Percentiles rank a stretch among this genome's conserved stretches.
phyloP scores from a whole-genome alignment of 2,113 vertebrate species.

The Tretioscincus oriximinensis region DNA sequence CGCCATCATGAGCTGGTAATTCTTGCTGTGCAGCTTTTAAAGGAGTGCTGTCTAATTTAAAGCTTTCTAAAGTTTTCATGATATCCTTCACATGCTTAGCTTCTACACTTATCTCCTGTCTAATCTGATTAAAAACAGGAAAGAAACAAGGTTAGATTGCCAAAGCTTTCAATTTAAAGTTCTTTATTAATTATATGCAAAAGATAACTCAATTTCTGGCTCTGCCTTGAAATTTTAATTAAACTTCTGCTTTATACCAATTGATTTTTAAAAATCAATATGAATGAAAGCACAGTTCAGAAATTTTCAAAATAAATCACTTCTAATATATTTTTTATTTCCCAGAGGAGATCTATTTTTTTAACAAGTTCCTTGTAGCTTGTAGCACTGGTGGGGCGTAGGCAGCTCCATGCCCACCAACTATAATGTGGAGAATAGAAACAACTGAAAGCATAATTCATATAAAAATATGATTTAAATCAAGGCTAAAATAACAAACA shows the following conservation, averaged over 20 bases:
- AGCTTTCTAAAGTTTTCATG: conserved; percentile 90
- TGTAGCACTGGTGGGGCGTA: no score
- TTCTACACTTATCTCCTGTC: conserved; percentile 94
- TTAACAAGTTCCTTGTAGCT: no score
- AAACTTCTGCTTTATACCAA: background rate
- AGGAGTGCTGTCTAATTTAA: conserved; percentile 83
- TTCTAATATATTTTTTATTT: background rate
- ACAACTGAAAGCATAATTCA: no score
- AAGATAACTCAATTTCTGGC: no score
- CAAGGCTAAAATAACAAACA: no score
- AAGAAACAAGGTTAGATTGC: conserved; percentile 14
- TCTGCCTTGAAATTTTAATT: background rate
- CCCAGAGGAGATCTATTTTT: background rate
- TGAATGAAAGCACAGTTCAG: background rate
- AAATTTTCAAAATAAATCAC: background rate
- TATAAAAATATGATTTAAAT: no score
- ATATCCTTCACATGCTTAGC: conserved; percentile 91
- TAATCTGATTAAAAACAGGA: conserved; percentile 77
- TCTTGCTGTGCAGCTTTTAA: conserved; percentile 82
- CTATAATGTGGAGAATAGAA: no score
- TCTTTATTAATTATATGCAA: no score
- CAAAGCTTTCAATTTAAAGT: background rate
- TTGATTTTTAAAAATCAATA: background rate
- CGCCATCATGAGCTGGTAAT: conserved; percentile 79
- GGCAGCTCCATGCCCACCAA: no score